Evolutionary conservation across 2,113 vertebrate species (phyloP).

Genomic region (Centropus unirufus): DNA sequence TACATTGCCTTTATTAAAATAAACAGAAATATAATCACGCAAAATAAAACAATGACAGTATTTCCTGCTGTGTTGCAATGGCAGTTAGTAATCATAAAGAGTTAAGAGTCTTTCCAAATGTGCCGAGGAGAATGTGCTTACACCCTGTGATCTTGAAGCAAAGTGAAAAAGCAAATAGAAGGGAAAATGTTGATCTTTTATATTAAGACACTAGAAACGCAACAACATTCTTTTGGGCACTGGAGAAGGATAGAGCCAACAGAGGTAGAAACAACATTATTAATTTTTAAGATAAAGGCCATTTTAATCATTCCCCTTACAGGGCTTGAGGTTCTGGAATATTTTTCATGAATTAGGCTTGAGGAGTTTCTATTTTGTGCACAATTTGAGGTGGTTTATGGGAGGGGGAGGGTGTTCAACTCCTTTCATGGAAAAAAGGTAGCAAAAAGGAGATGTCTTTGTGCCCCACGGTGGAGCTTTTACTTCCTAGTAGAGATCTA

Average conservation of each 20-base stretch:
- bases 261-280: background rate
- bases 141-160: background rate
- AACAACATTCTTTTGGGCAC: background rate
- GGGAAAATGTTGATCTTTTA: background rate
- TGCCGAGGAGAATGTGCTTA: background rate
- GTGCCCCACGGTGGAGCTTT: background rate
- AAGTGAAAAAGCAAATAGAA: background rate
- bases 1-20: background rate
- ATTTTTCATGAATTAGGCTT: background rate
- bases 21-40: background rate
- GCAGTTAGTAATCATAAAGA: background rate
- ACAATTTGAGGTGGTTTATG: background rate
- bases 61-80: slow-evolving; percentile 39
- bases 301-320: background rate
- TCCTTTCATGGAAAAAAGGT: background rate
- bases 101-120: background rate
- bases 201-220: background rate
- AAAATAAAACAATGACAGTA: background rate
- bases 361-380: background rate
- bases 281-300: background rate
- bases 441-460: background rate
- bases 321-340: background rate
- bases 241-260: background rate
- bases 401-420: accelerated
- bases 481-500: background rate